Evolutionary conservation across 2,113 vertebrate species (phyloP).

Genomic region (Rhizomys pruinosus): DNA sequence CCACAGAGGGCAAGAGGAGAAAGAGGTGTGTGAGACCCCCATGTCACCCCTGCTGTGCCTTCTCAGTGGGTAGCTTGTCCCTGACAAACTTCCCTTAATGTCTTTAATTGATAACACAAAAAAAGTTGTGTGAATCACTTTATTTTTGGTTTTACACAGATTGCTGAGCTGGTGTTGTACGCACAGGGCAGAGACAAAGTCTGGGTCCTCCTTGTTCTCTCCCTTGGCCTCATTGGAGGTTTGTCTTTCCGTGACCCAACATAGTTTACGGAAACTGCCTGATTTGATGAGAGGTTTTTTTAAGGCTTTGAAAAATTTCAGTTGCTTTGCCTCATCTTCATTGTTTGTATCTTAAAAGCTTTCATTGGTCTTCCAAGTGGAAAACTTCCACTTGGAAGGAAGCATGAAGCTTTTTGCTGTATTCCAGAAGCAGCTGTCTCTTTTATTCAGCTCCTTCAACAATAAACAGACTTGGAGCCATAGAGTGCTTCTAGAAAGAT

Average conservation of each 20-base stretch:
- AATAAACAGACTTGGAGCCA: not conserved
- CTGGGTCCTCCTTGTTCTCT: not conserved
- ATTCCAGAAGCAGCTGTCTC: not conserved
- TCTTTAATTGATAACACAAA: not conserved
- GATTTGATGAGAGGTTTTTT: constrained; percentile 29
- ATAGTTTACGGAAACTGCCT: constrained; percentile 21
- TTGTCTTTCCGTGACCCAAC: not conserved
- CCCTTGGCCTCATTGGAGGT: not conserved
- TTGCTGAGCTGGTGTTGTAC: not conserved
- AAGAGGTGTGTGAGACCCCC: fast-evolving
- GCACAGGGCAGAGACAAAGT: not conserved
- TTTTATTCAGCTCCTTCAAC: not conserved
- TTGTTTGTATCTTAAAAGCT: constrained; percentile 41
- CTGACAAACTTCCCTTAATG: not conserved
- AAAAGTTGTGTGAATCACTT: not conserved
- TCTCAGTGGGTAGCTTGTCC: not conserved
- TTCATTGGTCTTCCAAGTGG: not conserved
- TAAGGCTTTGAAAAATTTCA: constrained; percentile 50
- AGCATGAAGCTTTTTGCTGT: not conserved
- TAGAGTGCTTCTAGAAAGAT: constrained; percentile 44
- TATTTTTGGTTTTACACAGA: not conserved
- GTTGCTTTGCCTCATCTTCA: constrained; percentile 35
- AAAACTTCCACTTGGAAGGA: not conserved
- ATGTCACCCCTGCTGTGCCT: not conserved
- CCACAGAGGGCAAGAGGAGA: not conserved